Conservation (phyloP, 2,797 vertebrate genomes). For the Centroberyx gerrardi region DNA sequence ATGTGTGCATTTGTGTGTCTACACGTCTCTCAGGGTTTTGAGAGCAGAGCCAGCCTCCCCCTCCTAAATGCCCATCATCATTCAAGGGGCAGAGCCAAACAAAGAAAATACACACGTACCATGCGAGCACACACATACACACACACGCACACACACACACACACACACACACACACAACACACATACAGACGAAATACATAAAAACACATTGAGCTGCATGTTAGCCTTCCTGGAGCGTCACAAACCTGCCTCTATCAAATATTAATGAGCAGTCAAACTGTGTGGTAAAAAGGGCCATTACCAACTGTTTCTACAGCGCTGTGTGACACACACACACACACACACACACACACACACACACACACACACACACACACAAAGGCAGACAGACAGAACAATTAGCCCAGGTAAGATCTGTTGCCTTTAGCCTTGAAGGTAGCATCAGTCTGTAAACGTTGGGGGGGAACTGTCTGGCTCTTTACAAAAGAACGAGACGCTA, state of each 20-base stretch:
- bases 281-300: conserved; percentile 64
- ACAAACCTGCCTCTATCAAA: conserved; percentile 66
- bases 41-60: conserved; percentile 5
- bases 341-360: conserved; percentile 2
- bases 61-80: conserved; percentile 43
- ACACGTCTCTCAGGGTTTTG: conserved; percentile 8
- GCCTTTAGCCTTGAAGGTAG: background rate
- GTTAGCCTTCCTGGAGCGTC: conserved; percentile 49
- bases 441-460: background rate
- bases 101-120: conserved; percentile 54
- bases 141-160: conserved; percentile 6
- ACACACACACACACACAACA: conserved; percentile 11
- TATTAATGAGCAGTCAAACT: conserved; percentile 66
- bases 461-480: conserved; percentile 11
- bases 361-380: conserved; percentile 15
- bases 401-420: background rate
- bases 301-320: conserved; percentile 31
- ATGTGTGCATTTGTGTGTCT: conserved; percentile 9
- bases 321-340: conserved; percentile 17
- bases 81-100: conserved; percentile 57
- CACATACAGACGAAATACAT: conserved; percentile 6
- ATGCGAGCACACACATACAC: conserved; percentile 1
- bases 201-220: conserved; percentile 27
- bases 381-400: background rate
- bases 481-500: conserved; percentile 42